Percentiles rank a stretch among this genome's conserved stretches.
These are phyloP conservation scores for Uria lomvia DNA, from an alignment of 2,113 vertebrate genomes.

Conservation along the genomic window DNA sequence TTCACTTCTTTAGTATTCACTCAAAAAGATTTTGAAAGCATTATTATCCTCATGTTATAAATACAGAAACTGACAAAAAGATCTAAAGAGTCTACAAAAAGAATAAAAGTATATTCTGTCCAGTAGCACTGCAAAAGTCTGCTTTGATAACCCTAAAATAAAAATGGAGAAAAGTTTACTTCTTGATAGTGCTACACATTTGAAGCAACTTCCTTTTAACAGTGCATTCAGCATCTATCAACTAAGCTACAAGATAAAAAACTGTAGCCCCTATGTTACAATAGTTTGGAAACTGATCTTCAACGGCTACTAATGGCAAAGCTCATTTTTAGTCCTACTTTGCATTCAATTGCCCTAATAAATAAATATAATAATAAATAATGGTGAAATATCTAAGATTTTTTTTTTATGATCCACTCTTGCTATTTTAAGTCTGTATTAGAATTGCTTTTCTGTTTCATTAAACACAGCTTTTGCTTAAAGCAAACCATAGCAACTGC, in stretches of 20 bases:
- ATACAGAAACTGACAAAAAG: background rate
- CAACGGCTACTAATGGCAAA: background rate
- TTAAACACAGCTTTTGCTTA: conserved; percentile 20
- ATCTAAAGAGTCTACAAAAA: background rate
- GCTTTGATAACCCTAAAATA: background rate
- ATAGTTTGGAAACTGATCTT: background rate
- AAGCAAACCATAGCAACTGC: conserved; percentile 59
- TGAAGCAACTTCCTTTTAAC: background rate
- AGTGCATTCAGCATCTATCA: background rate
- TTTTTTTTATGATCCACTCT: background rate
- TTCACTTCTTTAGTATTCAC: background rate
- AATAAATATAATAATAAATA: background rate
- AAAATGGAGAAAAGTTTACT: background rate
- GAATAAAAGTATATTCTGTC: background rate
- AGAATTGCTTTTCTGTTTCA: conserved; percentile 11
- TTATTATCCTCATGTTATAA: background rate
- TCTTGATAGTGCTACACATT: background rate
- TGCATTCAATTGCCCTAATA: background rate
- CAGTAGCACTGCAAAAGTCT: background rate
- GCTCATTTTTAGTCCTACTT: background rate
- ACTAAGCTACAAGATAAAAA: background rate
- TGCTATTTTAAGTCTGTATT: background rate
- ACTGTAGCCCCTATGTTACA: background rate
- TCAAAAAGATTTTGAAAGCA: background rate
- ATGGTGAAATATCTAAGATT: background rate